Evolutionary conservation across 2,888 invertebrate genomes (phyloP), one percentile per base, ranked within the genome.

Genomic region (Theodoxus fluviatilis): DNA sequence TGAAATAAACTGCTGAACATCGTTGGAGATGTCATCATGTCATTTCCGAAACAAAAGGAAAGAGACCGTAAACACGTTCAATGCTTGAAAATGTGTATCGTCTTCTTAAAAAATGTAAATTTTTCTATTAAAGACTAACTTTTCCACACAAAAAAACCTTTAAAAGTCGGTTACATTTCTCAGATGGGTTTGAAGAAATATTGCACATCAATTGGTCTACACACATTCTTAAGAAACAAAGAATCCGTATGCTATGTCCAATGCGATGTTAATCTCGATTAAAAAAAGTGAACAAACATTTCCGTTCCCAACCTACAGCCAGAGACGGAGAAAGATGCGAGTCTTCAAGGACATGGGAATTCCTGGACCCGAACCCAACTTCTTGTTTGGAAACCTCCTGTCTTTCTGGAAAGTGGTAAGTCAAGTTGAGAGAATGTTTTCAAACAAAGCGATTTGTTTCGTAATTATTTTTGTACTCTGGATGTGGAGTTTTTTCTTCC

Each of bases 361-460:
- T 40, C 79, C 81, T 1, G 84, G 84, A 2, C 84, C 84, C 1
- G 70, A 70, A 37, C 84, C 84, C 3, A 81, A 84, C 72, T 81
- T 83, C 68, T 70, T 84, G 31, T 83, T 82, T 71, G 83, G 82
- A 61, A 85, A 82, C 71, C 75, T 81, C 7, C 66, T 82, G 18
- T 68, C 76, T 1, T 79, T 84, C 67, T 73, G 76, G 68, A 78
- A 73, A 67, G 81, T 76, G 76, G 81, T 83, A 75, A 76, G 75
- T 71, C 31, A 18, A 4, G 31, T 18, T 63, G 22, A 52, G 31
- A 52, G 25, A 38, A 33, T 49, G 22, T n/a, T 35, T 25, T 37
- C 3, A 35, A 22, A 35, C n/a, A n/a, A 2, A 63, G 12, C 37
- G n/a, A 6, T 59, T 25, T 25, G 18, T 6, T 6, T 25, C 3